Evolutionary conservation across 1,140 invertebrate species (phyloP), one percentile per base, ranked within the genome.

Genomic region (Archivesica marissinica): DNA sequence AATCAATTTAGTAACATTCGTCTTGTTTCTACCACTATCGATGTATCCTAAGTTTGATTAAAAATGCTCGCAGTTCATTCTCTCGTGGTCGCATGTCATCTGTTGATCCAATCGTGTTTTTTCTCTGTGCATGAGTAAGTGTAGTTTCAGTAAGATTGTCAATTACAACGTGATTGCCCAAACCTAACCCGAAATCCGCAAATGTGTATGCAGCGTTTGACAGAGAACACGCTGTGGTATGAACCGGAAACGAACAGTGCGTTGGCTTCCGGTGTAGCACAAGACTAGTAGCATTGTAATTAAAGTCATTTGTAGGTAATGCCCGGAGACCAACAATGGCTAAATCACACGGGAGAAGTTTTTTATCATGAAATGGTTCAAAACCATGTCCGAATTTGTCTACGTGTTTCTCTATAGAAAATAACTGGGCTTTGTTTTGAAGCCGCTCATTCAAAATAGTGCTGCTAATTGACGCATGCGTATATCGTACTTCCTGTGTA

Each of bases 381-480:
- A 54, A 61, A n/a, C 39, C 81, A 3, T 52, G 50, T 28, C 54
- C 59, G 30, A 77, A 76, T 41, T 50, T 56, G 13, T 77, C 56
- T 2, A 13, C 39, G 6, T 33, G 20, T 7, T 90, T 68, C 20
- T 64, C 72, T 9, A 85, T 30, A 52, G 61, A 68, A 44, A 85
- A 70, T 9, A 66, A 0, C n/a, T 54, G 30, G 11, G 33, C 2
- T 77, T 77, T 77, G 39, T 85, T 85, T 70, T 85, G 82, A 0
- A 85, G 47, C 25, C 70, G 56, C 38, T 85, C 82, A 35, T 85
- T 85, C n/a, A 72, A 25, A 15, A 77, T 30, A n/a, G 54, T n/a
- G 41, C 74, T 85, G 17, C 52, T 28, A 9, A 85, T 28, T 30
- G 82, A 64, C 23, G 74, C 38, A 68, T 77, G 47, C 2, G 72